Percentiles rank a stretch among this genome's conserved stretches.
phyloP scores from a whole-genome alignment of 2,888 invertebrate genomes.

The Drosophila atripex region DNA sequence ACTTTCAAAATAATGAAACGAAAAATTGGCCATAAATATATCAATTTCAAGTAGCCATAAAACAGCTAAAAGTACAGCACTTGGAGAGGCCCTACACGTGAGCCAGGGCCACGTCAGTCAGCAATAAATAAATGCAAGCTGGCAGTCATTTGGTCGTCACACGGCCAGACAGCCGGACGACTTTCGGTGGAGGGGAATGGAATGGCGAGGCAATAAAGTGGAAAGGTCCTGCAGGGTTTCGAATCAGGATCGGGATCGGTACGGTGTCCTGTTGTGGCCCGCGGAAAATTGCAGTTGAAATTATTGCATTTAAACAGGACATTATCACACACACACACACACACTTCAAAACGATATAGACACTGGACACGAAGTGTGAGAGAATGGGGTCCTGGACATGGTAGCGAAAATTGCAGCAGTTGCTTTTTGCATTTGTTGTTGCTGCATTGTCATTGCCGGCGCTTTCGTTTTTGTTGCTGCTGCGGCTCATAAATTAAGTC shows the following conservation, averaged over 20 bases:
- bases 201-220: conserved; percentile 22
- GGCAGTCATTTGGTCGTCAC: conserved; percentile 80
- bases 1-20: too few species aligned
- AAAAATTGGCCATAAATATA: background rate
- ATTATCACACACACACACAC: conserved; percentile 65
- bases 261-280: conserved; percentile 39
- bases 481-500: conserved; percentile 83
- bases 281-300: conserved; percentile 73
- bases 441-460: conserved; percentile 55
- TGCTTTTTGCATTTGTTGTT: conserved; percentile 67
- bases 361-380: conserved; percentile 21
- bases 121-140: conserved; percentile 82
- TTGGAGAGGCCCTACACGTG: conserved; percentile 17
- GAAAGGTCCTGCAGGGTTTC: conserved; percentile 30
- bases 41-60: background rate
- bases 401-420: conserved; percentile 70
- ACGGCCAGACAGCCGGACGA: conserved; percentile 44
- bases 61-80: conserved; percentile 19
- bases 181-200: conserved; percentile 5
- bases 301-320: conserved; percentile 81
- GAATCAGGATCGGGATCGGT: conserved; percentile 1
- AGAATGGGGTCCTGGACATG: conserved; percentile 37
- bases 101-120: conserved; percentile 72
- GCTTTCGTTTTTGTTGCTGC: conserved; percentile 43
- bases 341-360: conserved; percentile 13